Evolutionary conservation across 92 coral and sea anemone genomes (phyloP).

Genomic region (Parazoanthus swiftii): DNA sequence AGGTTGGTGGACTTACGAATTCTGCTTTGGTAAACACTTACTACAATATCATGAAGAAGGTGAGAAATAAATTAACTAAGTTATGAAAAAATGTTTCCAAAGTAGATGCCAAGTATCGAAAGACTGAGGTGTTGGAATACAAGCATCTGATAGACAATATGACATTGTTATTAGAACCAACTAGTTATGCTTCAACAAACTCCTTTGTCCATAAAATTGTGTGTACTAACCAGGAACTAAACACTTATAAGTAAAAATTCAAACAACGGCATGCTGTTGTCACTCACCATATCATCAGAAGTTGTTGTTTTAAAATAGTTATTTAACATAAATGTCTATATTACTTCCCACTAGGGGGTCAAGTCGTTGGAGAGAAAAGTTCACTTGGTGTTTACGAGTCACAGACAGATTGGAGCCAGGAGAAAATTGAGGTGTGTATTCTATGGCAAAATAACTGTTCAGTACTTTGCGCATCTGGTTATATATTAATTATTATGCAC

Average conservation of each 20-base stretch:
- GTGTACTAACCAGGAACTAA: background rate
- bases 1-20: conserved; percentile 99
- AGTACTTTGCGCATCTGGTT: too few species aligned
- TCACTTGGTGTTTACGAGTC: conserved; percentile 76
- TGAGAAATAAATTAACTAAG: conserved; percentile 28
- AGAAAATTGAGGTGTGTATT: conserved; percentile 60
- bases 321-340: background rate
- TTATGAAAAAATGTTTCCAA: background rate
- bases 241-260: too few species aligned
- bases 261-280: background rate
- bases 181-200: too few species aligned
- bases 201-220: too few species aligned
- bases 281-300: background rate
- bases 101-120: background rate
- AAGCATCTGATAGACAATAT: too few species aligned
- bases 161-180: too few species aligned
- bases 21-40: conserved; percentile 86
- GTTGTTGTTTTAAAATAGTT: background rate
- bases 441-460: background rate
- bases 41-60: conserved; percentile 98
- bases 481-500: too few species aligned
- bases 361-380: conserved; percentile 72
- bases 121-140: background rate
- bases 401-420: conserved; percentile 90
- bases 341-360: conserved; percentile 44